Evolutionary conservation across 2,797 vertebrate species (phyloP).

Genomic region (Falco novaeseelandiae): DNA sequence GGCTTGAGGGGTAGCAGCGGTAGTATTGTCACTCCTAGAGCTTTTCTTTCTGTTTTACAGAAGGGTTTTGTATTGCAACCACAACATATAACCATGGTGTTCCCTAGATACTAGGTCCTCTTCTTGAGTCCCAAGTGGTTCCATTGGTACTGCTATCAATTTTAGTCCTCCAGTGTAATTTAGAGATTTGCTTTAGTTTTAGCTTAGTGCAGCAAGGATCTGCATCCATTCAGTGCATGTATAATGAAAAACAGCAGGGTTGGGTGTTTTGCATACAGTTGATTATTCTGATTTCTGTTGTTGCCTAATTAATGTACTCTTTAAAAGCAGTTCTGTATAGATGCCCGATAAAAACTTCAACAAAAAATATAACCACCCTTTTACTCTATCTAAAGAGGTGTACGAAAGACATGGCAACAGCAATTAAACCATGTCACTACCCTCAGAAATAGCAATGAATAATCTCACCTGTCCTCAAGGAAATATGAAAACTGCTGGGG

Average conservation of each 20-base stretch:
- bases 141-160: background rate
- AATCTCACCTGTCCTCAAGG: background rate
- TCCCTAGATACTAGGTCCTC: background rate
- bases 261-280: background rate
- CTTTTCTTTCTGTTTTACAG: background rate
- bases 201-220: background rate
- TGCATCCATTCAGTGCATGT: background rate
- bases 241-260: background rate
- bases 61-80: background rate
- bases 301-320: background rate
- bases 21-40: background rate
- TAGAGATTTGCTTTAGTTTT: background rate
- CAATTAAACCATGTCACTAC: background rate
- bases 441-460: background rate
- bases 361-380: background rate
- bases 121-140: background rate
- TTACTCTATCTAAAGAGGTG: background rate
- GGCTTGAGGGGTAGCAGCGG: background rate
- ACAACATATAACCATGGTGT: background rate
- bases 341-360: background rate
- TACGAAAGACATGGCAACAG: conserved; percentile 22
- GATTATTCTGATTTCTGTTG: background rate
- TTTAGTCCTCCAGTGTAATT: background rate
- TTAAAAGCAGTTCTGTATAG: background rate
- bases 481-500: background rate